Base-by-base conservation (phyloP, 2,888 invertebrate species). In the Rotaria sp. region DNA sequence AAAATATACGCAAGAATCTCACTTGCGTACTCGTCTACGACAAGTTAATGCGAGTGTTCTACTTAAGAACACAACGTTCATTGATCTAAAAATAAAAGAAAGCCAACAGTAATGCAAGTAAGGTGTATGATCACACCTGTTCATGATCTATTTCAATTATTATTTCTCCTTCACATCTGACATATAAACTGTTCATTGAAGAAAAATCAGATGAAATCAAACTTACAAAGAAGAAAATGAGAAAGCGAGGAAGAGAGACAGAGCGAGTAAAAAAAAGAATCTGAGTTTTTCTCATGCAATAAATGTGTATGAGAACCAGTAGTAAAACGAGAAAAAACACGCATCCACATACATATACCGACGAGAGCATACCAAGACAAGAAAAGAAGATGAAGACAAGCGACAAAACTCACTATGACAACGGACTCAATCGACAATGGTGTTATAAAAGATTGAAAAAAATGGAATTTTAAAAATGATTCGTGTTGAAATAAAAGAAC, bases 351-450 rank as follows among this genome's bases (percentile, higher is more conserved):
- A 10, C 35, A 21, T 67, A 38, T 67, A 35, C 21, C 67, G 30
- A 18, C 21, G 35, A 38, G 35, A 38, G 35, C 67, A 67, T 13
- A n/a, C 35, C 67, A 67, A 67, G 67, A 67, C 67, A 35, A 67
- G 67, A 67, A 21, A 67, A 67, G 67, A 67, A 67, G 67, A 67
- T 35, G 67, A 67, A 67, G 67, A 35, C 67, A 67, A 35, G 50
- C 67, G 67, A 67, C 30, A 67, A 35, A 67, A 35, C 35, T 67
- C 67, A 38, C 67, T 67, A 67, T 67, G 67, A 35, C 67, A 35
- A 67, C 67, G 67, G 35, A 67, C 67, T 67, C 67, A 35, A 67
- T 67, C 18, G 35, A 67, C 67, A n/a, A 38, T 67, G 15, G n/a
- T 59, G n/a, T 15, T 59, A 30, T 10, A 15, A n/a, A 59, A 30